phyloP scores from a whole-genome alignment of 2,113 vertebrate species.

The Pedetes capensis region DNA sequence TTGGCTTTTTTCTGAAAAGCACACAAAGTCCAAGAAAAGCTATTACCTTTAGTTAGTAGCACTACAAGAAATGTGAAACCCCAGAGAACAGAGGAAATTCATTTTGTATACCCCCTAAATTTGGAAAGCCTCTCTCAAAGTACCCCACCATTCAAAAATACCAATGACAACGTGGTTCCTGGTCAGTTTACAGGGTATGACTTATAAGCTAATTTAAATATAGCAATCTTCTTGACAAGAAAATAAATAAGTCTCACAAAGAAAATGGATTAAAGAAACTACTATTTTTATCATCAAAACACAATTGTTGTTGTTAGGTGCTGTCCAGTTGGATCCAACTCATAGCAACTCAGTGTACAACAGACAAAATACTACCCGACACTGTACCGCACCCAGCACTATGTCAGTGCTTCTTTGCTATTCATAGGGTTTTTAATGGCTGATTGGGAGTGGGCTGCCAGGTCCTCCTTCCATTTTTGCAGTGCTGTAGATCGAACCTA shows the following conservation, averaged over 20 bases:
- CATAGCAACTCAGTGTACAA: no score
- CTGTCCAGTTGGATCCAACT: no score
- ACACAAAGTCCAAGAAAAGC: neutral
- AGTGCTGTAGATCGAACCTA: no score
- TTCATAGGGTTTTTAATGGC: no score
- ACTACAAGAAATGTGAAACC: neutral
- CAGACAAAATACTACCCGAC: no score
- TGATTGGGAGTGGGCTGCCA: no score
- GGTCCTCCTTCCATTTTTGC: no score
- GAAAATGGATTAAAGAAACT: neutral
- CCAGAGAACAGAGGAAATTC: neutral
- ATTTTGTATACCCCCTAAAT: neutral
- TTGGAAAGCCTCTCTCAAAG: neutral
- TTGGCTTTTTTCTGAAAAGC: neutral
- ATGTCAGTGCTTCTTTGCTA: no score
- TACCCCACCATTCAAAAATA: constrained; percentile 4
- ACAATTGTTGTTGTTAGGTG: no score
- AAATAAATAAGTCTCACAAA: neutral
- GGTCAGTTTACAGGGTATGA: neutral
- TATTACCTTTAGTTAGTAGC: neutral
- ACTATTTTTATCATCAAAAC: neutral
- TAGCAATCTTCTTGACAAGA: neutral
- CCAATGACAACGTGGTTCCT: neutral
- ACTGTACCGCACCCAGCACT: no score
- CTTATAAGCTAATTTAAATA: constrained; percentile 20